Base-by-base conservation (phyloP, 2,888 invertebrate species). In the Drosophila kanekoi region DNA sequence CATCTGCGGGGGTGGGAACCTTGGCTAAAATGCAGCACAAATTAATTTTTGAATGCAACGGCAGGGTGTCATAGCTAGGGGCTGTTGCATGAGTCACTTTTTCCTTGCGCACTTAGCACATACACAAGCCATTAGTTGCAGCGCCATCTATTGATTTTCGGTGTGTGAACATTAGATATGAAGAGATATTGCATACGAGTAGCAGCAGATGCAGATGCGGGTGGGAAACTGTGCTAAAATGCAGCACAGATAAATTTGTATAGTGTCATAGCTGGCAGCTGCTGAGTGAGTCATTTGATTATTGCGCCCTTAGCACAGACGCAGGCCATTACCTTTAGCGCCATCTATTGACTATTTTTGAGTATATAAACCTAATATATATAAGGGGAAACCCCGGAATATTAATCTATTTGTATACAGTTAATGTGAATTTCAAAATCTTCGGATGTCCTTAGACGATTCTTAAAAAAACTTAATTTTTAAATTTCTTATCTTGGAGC, bases 141-240 rank as follows among this genome's bases (percentile, higher is more conserved):
- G 47, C 63, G 63, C 59, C 70, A 59, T 51, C 59, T 63, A 2
- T 35, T n/a, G 2, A 9, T 4, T 32, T n/a, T 28, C 3, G 3
- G 11, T 8, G 13, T n/a, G 9, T 1, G 2, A 53, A 10, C 16
- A 10, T 4, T 11, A 40, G 8, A 5, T 6, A 13, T 28, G 3
- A 5, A 13, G 10, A 32, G 20, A 14, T 18, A 11, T 23, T 23
- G 23, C 23, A 35, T 13, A 13, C 35, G 1, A 35, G 13, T 13
- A 13, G 4, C 35, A 35, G 35, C 4, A 4, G 11, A 11, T 35
- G 33, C 33, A 35, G 0, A 0, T 11, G 35, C 35, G 4, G 35
- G 35, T 13, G 35, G 3, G 4, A 3, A 13, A 1, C 35, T 35
- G 2, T 4, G 35, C 4, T 35, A 35, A 35, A 10, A 1, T 4